Evolutionary conservation across 1,140 invertebrate genomes (phyloP).

Genomic region (Drosophila eugracilis): DNA sequence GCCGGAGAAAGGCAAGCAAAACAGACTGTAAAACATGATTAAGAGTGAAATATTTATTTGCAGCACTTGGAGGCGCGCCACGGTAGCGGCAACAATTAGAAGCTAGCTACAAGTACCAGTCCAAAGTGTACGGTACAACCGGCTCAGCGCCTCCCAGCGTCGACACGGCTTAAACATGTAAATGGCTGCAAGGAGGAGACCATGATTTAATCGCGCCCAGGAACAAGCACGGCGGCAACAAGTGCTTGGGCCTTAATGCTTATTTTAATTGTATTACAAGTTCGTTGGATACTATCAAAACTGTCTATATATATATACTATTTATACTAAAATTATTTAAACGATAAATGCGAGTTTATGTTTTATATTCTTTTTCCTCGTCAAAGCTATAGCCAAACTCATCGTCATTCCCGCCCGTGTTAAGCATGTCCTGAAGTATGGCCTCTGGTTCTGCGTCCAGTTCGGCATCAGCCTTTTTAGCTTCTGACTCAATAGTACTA

Average conservation of each 20-base stretch:
- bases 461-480: conserved; percentile 57
- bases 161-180: conserved; percentile 77
- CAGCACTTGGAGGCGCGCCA: conserved; percentile 75
- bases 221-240: conserved; percentile 31
- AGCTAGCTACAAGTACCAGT: conserved; percentile 50
- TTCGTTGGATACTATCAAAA: conserved; percentile 35
- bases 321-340: conserved; percentile 36
- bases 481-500: conserved; percentile 58
- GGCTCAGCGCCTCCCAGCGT: not conserved
- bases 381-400: conserved; percentile 83
- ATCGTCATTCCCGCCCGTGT: conserved; percentile 73
- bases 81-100: conserved; percentile 74
- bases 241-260: conserved; percentile 42
- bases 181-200: conserved; percentile 51
- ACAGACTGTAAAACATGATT: conserved; percentile 76
- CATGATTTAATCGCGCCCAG: conserved; percentile 72
- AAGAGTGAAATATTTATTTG: conserved; percentile 82
- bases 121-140: conserved; percentile 1
- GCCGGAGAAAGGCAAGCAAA: conserved; percentile 57
- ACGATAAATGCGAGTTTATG: conserved; percentile 26
- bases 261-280: conserved; percentile 66
- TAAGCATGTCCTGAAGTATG: conserved; percentile 81
- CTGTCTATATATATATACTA: conserved; percentile 7
- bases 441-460: conserved; percentile 76
- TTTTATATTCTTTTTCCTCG: conserved; percentile 78